Evolutionary conservation across 2,113 vertebrate genomes (phyloP), one percentile per base, ranked within the genome.

Genomic region (Ellobius talpinus): DNA sequence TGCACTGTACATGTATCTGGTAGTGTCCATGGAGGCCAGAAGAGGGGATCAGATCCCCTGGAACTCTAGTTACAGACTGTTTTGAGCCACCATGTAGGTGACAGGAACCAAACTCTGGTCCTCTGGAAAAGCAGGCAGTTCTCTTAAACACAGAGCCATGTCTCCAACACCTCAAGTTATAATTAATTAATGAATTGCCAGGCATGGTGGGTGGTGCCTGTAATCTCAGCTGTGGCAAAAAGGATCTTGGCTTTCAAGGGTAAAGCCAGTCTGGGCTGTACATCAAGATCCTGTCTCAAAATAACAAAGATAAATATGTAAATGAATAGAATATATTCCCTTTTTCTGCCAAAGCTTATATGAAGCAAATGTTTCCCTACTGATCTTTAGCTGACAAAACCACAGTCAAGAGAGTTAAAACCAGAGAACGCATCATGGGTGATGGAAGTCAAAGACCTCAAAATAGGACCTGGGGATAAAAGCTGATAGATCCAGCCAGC

Each of bases 331-430:
- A 52, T 61, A 31, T 68, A 87, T 6, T 65, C 36, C 58, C 8
- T 52, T 39, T 7, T 66, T 39, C 13, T 81, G 42, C 74, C 26
- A 88, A 78, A 88, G 26, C 4, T 45, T 50, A 5, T 85, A 26
- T 24, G 50, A 81, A 86, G 19, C 50, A 82, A 76, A 91, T 16
- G 0, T 87, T 92, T 61, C 87, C 19, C 11, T 68, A 21, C 17
- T 93, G 33, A 36, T 16, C 70, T 45, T 81, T 93, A 89, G 39
- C 26, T 72, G 42, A 52, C 11, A 76, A 92, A 97, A 73, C 21
- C 50, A 86, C 42, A 63, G n/a, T 10, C 17, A 52, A 19, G 70
- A 55, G 11, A 77, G 9, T 66, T 61, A 77, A 90, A 87, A 13
- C 24, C n/a, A 58, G 50, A 36, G 23, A 79, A n/a, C 10, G 3